phyloP scores from a whole-genome alignment of 2,888 invertebrate genomes.

The Patella depressa region DNA sequence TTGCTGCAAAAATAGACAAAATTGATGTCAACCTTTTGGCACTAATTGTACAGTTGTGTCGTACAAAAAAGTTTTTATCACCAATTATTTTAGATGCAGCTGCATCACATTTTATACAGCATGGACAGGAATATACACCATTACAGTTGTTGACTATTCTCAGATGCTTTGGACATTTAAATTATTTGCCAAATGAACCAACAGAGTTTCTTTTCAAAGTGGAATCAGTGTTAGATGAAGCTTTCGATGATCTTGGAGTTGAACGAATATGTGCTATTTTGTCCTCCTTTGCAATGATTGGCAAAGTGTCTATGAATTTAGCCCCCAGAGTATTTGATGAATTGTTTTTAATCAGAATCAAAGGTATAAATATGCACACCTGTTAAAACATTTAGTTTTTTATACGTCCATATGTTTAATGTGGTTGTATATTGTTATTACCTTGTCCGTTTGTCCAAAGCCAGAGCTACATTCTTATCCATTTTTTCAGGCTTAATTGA shows the following conservation, averaged over 20 bases:
- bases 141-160: slow-evolving; percentile 76
- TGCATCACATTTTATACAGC: slow-evolving; percentile 75
- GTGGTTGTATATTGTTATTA: too few species aligned
- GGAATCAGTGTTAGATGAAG: slow-evolving; percentile 75
- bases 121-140: slow-evolving; percentile 73
- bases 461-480: too few species aligned
- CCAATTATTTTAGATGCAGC: slow-evolving; percentile 76
- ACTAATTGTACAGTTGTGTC: slow-evolving; percentile 77
- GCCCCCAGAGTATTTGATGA: slow-evolving; percentile 77
- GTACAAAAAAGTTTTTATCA: slow-evolving; percentile 76
- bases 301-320: slow-evolving; percentile 77
- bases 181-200: slow-evolving; percentile 74
- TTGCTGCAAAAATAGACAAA: slow-evolving; percentile 74
- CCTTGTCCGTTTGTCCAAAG: too few species aligned
- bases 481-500: too few species aligned
- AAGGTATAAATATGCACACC: slow-evolving; percentile 62
- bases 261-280: slow-evolving; percentile 77
- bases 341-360: slow-evolving; percentile 77
- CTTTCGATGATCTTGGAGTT: slow-evolving; percentile 76
- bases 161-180: slow-evolving; percentile 77
- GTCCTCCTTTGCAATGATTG: slow-evolving; percentile 78
- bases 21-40: slow-evolving; percentile 75
- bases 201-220: slow-evolving; percentile 76
- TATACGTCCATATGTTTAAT: neutral
- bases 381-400: neutral